Percentiles rank a stretch among this genome's conserved stretches.
phyloP scores from a whole-genome alignment of 2,113 vertebrate genomes.

The cattle (Bos taurus) region ARS-UCD2.0 NC_037329.1:106130501-106131000 shows the following conservation, averaged over 20 bases:
- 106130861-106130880: not conserved
- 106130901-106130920: not conserved
- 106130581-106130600: not conserved
- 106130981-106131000: not conserved
- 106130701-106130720: not conserved
- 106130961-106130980: not conserved
- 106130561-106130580: not conserved
- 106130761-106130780: not conserved
- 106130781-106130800: not conserved
- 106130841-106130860: not conserved
- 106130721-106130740: rapidly evolving
- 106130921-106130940: not conserved
- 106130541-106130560: not conserved
- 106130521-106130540: too few relatives aligned
- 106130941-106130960: not conserved
- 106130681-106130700: not conserved
- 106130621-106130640: not conserved
- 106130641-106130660: not conserved
- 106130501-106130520: not conserved
- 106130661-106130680: not conserved
- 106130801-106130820: not conserved
- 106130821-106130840: not conserved
- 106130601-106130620: not conserved
- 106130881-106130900: not conserved
- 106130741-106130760: not conserved